These are phyloP conservation scores for Sebastes cheni DNA, from an alignment of 2,797 vertebrate species.

Conservation along the genomic window DNA sequence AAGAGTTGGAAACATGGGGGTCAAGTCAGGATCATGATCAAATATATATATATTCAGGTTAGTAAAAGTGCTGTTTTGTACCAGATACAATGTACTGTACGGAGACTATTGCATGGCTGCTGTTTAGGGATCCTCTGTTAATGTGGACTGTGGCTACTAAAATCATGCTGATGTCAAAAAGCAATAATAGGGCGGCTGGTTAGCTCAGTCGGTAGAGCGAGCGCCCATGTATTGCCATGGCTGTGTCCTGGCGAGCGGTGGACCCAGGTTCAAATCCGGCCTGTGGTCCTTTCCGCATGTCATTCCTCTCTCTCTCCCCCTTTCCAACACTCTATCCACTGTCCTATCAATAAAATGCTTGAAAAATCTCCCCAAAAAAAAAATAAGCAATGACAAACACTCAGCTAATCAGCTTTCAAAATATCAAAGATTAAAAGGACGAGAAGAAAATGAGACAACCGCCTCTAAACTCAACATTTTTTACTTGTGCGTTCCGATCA, in stretches of 20 bases:
- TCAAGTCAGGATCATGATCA: background rate
- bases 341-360: too few relatives aligned
- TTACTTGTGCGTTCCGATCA: slow-evolving; percentile 13
- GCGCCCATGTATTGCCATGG: too few relatives aligned
- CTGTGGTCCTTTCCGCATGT: too few relatives aligned
- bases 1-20: background rate
- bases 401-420: background rate
- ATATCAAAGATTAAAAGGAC: background rate
- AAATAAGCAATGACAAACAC: background rate
- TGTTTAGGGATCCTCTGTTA: background rate
- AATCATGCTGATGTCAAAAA: background rate
- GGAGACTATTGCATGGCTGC: background rate
- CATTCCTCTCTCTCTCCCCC: too few relatives aligned
- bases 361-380: too few relatives aligned
- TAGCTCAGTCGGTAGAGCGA: too few relatives aligned
- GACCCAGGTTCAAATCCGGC: too few relatives aligned
- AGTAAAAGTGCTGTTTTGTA: background rate
- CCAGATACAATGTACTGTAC: too few relatives aligned
- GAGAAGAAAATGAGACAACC: background rate
- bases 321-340: too few relatives aligned
- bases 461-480: slow-evolving; percentile 13
- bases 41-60: background rate
- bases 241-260: too few relatives aligned
- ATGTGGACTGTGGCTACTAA: background rate
- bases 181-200: too few relatives aligned